A percentile compares a stretch with the other conserved stretches of the same genome.
Evolutionary conservation across 2,888 invertebrate genomes (phyloP).

Genomic region (Didymodactylos carnosus): DNA sequence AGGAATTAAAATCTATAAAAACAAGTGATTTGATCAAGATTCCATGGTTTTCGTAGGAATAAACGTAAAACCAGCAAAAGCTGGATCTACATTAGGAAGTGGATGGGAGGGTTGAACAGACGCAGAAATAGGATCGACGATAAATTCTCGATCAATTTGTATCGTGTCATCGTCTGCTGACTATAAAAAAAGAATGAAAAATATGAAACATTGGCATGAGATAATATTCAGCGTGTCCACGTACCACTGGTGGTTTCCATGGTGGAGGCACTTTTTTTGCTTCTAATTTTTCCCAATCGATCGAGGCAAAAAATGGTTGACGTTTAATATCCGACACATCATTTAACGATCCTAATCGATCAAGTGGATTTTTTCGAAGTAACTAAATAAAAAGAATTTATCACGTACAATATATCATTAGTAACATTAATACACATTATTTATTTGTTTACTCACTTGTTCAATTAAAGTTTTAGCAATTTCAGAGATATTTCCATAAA

Average conservation of each 20-base stretch:
- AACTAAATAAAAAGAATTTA: constrained; percentile 31
- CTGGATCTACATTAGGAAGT: no score
- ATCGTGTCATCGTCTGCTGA: no score
- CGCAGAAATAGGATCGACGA: no score
- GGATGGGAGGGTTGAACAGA: no score
- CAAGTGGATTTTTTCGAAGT: constrained; percentile 40
- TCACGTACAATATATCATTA: no score
- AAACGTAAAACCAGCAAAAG: constrained; percentile 13
- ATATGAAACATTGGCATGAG: no score
- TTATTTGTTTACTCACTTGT: constrained; percentile 19
- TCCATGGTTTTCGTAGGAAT: no score
- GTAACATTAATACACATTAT: neutral
- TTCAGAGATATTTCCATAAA: constrained; percentile 21
- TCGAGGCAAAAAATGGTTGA: constrained; percentile 41
- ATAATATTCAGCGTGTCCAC: no score
- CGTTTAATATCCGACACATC: constrained; percentile 40
- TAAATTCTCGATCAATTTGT: no score
- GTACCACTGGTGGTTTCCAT: constrained; percentile 42
- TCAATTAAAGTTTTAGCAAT: constrained; percentile 34
- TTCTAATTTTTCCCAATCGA: constrained; percentile 41
- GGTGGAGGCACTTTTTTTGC: constrained; percentile 39
- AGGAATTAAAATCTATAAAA: no score
- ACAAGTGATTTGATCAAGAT: no score
- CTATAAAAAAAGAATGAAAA: no score
- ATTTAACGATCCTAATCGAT: constrained; percentile 38